These are phyloP conservation scores for Bos javanicus DNA, from an alignment of 2,113 vertebrate genomes.

Conservation along the genomic window DNA sequence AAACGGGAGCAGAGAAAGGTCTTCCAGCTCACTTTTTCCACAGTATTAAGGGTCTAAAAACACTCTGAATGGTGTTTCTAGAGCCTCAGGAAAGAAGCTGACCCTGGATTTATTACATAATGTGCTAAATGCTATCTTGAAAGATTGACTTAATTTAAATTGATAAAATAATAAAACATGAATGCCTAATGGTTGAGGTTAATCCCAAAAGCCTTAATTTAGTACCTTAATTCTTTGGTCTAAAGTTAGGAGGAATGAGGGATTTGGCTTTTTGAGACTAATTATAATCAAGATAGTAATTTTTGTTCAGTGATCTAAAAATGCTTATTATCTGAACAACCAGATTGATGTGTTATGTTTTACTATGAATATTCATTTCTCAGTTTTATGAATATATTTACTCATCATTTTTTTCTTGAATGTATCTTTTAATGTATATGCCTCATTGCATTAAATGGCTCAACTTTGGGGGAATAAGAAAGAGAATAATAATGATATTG, in stretches of 20 bases:
- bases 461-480: background rate
- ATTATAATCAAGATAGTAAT: background rate
- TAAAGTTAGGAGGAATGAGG: background rate
- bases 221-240: background rate
- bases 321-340: background rate
- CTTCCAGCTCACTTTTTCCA: background rate
- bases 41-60: background rate
- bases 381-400: background rate
- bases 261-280: background rate
- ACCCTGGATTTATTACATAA: background rate
- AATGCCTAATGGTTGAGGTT: background rate
- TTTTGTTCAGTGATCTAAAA: constrained; percentile 18
- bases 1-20: background rate
- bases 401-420: background rate
- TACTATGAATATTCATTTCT: background rate
- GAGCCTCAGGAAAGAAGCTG: background rate
- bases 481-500: background rate
- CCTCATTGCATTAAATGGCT: background rate
- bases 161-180: constrained; percentile 34
- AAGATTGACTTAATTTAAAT: constrained; percentile 39
- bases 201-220: constrained; percentile 20
- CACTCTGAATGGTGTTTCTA: background rate
- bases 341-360: background rate
- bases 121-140: background rate
- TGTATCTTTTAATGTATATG: background rate